Conservation (phyloP, 2,797 vertebrate species). For the Aldrovandia affinis region DNA sequence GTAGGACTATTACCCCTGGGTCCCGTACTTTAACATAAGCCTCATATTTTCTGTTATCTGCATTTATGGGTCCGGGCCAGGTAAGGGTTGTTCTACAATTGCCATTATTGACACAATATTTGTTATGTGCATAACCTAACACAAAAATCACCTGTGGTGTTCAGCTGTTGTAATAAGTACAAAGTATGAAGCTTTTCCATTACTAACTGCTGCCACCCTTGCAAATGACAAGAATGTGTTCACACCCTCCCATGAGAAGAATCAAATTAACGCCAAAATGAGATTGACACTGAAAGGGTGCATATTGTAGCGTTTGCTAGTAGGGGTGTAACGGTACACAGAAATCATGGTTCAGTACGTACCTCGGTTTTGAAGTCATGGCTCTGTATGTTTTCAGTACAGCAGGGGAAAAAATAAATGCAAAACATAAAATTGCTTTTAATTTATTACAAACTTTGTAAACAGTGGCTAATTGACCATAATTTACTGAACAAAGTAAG, state of each 20-base stretch:
- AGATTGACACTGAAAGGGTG: not conserved
- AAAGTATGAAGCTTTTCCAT: not conserved
- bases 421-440: too few relatives aligned
- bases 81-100: slow-evolving; percentile 60
- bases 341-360: too few relatives aligned
- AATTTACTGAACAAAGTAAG: too few relatives aligned
- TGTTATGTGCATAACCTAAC: not conserved
- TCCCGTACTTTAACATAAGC: slow-evolving; percentile 74
- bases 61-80: slow-evolving; percentile 77
- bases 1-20: slow-evolving; percentile 68
- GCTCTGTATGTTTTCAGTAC: too few relatives aligned
- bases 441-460: too few relatives aligned
- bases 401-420: too few relatives aligned
- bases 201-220: not conserved
- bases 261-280: not conserved
- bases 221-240: too few relatives aligned
- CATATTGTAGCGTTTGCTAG: too few relatives aligned
- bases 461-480: too few relatives aligned
- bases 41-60: slow-evolving; percentile 77
- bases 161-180: not conserved
- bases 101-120: not conserved
- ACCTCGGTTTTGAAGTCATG: too few relatives aligned
- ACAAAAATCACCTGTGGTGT: not conserved
- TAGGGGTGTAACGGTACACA: too few relatives aligned
- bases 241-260: not conserved